Conservation (phyloP, 1,140 invertebrate genomes). For the Aphidius ervi region DNA sequence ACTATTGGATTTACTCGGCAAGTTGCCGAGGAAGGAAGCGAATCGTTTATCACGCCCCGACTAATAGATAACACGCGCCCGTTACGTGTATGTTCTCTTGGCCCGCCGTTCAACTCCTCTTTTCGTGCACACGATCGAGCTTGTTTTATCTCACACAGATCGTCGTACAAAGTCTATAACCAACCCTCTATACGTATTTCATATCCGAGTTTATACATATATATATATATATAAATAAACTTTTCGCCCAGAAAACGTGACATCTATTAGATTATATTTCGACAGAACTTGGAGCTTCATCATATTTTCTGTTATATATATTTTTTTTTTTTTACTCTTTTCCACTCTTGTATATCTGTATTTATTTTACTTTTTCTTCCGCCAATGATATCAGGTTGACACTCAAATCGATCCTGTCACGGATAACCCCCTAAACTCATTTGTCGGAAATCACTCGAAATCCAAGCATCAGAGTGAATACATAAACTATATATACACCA, state of each 20-base stretch:
- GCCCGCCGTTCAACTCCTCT: conserved; percentile 9
- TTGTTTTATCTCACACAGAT: conserved; percentile 14
- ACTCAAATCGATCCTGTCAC: conserved; percentile 22
- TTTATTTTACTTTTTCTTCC: background rate
- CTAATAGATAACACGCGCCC: conserved; percentile 30
- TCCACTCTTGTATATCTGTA: background rate
- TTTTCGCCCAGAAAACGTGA: no score
- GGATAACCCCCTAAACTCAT: conserved; percentile 24
- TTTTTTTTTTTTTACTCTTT: background rate
- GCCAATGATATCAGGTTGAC: conserved; percentile 17
- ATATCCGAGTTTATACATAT: background rate
- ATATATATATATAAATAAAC: background rate
- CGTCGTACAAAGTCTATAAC: conserved; percentile 17
- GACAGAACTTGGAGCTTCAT: background rate
- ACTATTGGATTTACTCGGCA: conserved; percentile 28
- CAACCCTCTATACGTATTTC: no score
- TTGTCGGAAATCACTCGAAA: conserved; percentile 18
- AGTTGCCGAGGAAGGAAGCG: conserved; percentile 26
- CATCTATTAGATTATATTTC: background rate
- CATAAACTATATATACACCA: background rate
- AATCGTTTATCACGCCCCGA: conserved; percentile 30
- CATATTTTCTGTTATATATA: background rate
- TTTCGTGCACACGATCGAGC: conserved; percentile 14
- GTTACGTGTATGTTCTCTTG: conserved; percentile 23
- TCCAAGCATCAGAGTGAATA: background rate